A percentile compares a stretch with the other conserved stretches of the same genome.
These are phyloP conservation scores for Drosophila quasianomalipes DNA, from an alignment of 2,888 invertebrate species.

Conservation along the genomic window DNA sequence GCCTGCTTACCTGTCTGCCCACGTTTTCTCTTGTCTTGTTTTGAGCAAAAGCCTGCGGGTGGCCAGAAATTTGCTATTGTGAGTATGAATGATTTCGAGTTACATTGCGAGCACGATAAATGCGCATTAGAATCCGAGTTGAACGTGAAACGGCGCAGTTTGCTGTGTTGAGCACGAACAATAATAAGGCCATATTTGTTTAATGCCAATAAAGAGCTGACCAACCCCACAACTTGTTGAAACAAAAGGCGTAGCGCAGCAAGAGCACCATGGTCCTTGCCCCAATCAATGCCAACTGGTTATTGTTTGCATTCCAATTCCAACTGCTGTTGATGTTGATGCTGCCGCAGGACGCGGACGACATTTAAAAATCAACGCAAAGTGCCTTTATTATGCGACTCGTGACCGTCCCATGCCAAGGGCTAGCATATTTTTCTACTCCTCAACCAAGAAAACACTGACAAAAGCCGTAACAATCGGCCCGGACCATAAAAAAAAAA, in stretches of 20 bases:
- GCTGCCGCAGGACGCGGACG: slow-evolving; percentile 37
- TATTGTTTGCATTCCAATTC: slow-evolving; percentile 70
- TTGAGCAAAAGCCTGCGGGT: slow-evolving; percentile 40
- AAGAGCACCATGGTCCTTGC: slow-evolving; percentile 36
- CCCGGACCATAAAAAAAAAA: slow-evolving; percentile 57
- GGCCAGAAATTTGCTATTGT: slow-evolving; percentile 18
- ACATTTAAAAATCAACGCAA: slow-evolving; percentile 79
- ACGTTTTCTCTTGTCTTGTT: slow-evolving; percentile 37
- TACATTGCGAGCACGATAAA: slow-evolving; percentile 26
- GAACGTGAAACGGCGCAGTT: slow-evolving; percentile 53
- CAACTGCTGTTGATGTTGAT: slow-evolving; percentile 26
- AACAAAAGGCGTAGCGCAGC: slow-evolving; percentile 49
- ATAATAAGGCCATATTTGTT: slow-evolving; percentile 57
- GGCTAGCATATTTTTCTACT: slow-evolving; percentile 63
- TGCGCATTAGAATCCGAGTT: slow-evolving; percentile 34
- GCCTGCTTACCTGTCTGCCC: slow-evolving; percentile 33
- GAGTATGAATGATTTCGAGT: slow-evolving; percentile 29
- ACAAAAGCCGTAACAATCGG: slow-evolving; percentile 70
- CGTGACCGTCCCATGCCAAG: slow-evolving; percentile 53
- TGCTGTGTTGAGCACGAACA: slow-evolving; percentile 42
- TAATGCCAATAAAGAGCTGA: slow-evolving; percentile 57
- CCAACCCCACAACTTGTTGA: slow-evolving; percentile 58
- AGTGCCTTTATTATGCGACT: slow-evolving; percentile 75
- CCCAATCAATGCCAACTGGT: slow-evolving; percentile 70
- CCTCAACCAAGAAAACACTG: slow-evolving; percentile 42